These are phyloP conservation scores for Allobates femoralis DNA, from an alignment of 2,797 vertebrate species.

Conservation along the genomic window DNA sequence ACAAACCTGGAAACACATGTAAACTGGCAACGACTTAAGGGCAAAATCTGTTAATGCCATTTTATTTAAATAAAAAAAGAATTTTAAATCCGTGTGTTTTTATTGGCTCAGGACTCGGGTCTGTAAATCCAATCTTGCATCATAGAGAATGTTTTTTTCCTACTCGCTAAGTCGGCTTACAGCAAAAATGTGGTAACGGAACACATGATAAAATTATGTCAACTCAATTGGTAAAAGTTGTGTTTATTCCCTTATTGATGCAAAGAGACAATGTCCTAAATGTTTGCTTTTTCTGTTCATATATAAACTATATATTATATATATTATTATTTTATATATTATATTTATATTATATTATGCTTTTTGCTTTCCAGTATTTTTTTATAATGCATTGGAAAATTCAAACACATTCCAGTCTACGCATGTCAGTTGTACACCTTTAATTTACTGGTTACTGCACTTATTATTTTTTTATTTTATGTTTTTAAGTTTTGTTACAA, in stretches of 20 bases:
- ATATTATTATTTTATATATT: too few species aligned
- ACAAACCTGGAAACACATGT: slow-evolving; percentile 64
- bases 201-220: slow-evolving; percentile 5
- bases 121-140: slow-evolving; percentile 55
- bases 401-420: too few species aligned
- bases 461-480: too few species aligned
- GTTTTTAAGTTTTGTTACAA: too few species aligned
- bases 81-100: slow-evolving; percentile 70
- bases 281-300: not conserved
- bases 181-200: not conserved
- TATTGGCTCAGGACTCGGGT: slow-evolving; percentile 37
- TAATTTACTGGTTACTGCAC: too few species aligned
- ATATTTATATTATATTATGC: too few species aligned
- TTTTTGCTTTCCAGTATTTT: too few species aligned
- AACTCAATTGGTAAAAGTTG: slow-evolving; percentile 6
- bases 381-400: too few species aligned
- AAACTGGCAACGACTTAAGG: slow-evolving; percentile 68
- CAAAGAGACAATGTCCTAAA: not conserved
- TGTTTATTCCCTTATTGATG: not conserved
- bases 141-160: slow-evolving; percentile 8
- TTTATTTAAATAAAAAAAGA: slow-evolving; percentile 69
- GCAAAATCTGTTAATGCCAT: slow-evolving; percentile 75
- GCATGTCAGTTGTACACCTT: too few species aligned
- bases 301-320: too few species aligned
- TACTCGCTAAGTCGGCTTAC: slow-evolving; percentile 6